Percentiles rank a stretch among this genome's conserved stretches.
Evolutionary conservation across 2,797 vertebrate genomes (phyloP).

Genomic region (Myotis myotis): DNA sequence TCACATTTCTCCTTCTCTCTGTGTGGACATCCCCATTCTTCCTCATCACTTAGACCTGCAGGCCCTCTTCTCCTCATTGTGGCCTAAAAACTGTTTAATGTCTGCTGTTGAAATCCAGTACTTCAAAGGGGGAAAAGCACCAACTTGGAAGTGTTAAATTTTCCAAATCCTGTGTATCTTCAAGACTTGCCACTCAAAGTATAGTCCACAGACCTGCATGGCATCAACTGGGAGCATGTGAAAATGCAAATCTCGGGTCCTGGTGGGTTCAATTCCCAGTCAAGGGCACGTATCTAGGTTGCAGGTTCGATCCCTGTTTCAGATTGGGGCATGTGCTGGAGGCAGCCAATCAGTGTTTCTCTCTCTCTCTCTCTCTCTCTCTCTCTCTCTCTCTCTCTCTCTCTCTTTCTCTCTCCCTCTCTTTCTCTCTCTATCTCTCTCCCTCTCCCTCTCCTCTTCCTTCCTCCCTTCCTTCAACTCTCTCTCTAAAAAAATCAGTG

Average conservation of each 20-base stretch:
- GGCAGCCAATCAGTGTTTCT: not conserved
- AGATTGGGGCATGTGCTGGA: not conserved
- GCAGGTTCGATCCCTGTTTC: not conserved
- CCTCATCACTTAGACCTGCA: rapidly evolving
- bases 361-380: not conserved
- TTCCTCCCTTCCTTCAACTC: too few relatives aligned
- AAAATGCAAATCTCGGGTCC: not conserved
- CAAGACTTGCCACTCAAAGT: not conserved
- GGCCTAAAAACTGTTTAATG: not conserved
- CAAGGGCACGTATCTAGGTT: not conserved
- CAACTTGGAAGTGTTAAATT: not conserved
- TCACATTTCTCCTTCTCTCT: not conserved
- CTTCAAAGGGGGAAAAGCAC: not conserved
- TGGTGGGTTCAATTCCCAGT: not conserved
- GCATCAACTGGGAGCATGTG: not conserved
- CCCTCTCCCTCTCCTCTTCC: too few relatives aligned
- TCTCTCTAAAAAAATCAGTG: too few relatives aligned
- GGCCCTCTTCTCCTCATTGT: not conserved
- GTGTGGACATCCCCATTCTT: rapidly evolving
- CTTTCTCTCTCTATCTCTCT: too few relatives aligned
- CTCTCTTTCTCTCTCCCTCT: too few relatives aligned
- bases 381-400: too few relatives aligned
- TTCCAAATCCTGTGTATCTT: not conserved
- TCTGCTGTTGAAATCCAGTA: not conserved
- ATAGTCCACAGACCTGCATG: not conserved